Evolutionary conservation across 2,797 vertebrate species (phyloP), one percentile per base, ranked within the genome.

Genomic region (Leuciscus waleckii): DNA sequence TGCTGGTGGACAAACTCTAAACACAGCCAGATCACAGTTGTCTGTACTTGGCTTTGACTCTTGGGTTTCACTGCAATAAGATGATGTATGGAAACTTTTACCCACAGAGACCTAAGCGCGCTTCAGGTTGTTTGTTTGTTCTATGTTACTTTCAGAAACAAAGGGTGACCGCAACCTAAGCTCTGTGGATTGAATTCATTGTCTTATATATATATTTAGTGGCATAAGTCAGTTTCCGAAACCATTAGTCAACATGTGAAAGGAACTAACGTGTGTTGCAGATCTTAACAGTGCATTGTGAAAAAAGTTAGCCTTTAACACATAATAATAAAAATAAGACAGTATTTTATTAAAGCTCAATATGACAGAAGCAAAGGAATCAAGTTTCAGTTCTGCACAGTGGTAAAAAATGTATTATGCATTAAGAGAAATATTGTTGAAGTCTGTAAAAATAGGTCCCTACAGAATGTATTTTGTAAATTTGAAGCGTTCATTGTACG

Each of bases 1-100:
- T 63, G 35, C 21, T 63, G 16, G n/a, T 26, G 14, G 58, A 79
- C 37, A 41, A 29, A 7, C n/a, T 67, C 17, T 80, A 49, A 69
- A 81, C 46, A 51, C 26, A n/a, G 43, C 29, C 37, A 26, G 21
- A 58, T 26, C 35, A 17, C 7, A 51, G 6, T 11, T 80, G 10
- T 80, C 39, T 32, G 41, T 3, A 2, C 19, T 39, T 39, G 0
- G 7, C 32, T 35, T 49, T 51, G 17, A 21, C 0, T 0, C 17
- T 67, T 67, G 41, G 0, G 65, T 69, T 68, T 81, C 65, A 54
- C 46, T 69, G 63, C 46, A 56, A 26, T 69, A 69, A 68, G 79
- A 51, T 26, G 19, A 17, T 46, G 16, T 16, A 49, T 80, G 79
- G 79, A 81, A 81, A 81, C 65, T 81, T 81, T 68, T 54, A 54